Percentiles rank a stretch among this genome's conserved stretches.
These are phyloP conservation scores for Harpalus rufipes DNA, from an alignment of 2,888 invertebrate genomes.

Conservation along the genomic window DNA sequence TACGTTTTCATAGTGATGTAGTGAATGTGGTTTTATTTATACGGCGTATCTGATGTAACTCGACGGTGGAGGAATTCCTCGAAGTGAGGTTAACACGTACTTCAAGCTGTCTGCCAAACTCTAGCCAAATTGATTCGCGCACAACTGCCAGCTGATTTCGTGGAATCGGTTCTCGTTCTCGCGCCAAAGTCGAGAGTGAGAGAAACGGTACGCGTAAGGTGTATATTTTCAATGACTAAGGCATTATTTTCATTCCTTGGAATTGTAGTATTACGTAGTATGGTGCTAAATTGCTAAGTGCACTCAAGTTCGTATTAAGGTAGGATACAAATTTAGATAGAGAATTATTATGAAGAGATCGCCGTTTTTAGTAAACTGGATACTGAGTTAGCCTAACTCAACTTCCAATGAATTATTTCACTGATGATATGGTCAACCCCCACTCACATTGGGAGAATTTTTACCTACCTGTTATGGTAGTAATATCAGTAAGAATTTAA, in stretches of 20 bases:
- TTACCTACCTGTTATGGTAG: no score
- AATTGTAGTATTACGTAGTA: no score
- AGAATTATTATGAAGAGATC: no score
- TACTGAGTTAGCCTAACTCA: no score
- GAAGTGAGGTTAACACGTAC: conserved; percentile 22
- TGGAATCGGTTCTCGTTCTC: conserved; percentile 1
- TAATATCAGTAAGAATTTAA: no score
- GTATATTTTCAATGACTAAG: neutral
- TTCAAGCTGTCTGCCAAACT: conserved; percentile 17
- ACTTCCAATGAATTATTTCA: no score
- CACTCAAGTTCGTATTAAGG: no score
- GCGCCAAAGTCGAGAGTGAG: conserved; percentile 11
- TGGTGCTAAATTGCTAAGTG: no score
- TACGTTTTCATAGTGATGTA: neutral
- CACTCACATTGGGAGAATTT: no score
- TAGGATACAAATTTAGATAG: no score
- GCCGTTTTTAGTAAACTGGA: no score
- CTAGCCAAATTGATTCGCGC: conserved; percentile 17
- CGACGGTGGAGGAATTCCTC: neutral
- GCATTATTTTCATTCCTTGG: neutral
- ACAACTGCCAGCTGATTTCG: conserved; percentile 26
- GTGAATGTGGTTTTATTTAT: conserved; percentile 20
- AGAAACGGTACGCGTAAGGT: conserved; percentile 1
- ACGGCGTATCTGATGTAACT: conserved; percentile 1
- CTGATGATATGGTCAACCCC: no score